Base-by-base conservation (phyloP, 2,888 invertebrate species). In the Myathropa florea region DNA sequence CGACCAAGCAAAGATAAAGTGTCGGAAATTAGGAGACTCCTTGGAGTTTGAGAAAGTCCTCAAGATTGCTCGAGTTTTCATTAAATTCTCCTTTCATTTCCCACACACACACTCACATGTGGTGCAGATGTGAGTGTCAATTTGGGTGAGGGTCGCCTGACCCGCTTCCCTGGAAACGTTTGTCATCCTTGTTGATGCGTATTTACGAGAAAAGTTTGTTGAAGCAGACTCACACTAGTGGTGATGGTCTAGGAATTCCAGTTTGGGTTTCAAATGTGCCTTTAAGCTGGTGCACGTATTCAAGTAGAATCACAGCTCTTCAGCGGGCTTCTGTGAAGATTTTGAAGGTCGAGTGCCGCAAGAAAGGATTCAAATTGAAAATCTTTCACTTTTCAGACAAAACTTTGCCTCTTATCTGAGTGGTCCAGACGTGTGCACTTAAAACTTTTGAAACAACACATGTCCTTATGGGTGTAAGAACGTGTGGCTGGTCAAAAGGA, bases 51-150 rank as follows among this genome's bases (percentile, higher is more conserved):
- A 9, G 60, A 53, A 68, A 76, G 46, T 46, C 46, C 46, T 46
- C 53, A 60, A 76, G 76, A 60, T 75, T 65, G 39, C 59, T 65
- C 46, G n/a, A 77, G 77, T 77, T 70, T 68, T 64, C 64, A 71
- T 78, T 71, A 39, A 71, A 78, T 64, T 78, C 64, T 59, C 63
- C 30, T 12, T 18, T 18, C 46, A 6, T 18, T 53, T 57, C 57
- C 36, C 63, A 61, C 39, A 14, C 39, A n/a, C n/a, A 33, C 39
- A 12, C 36, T 3, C 36, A 3, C 12, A 6, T 14, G 39, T n/a
- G 36, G 14, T 46, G 46, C 39, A 33, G 30, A 70, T 77, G 61
- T 63, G 70, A 14, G 46, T 67, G 60, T 14, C 67, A 12, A 21
- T 53, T 67, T 55, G 67, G 21, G 6, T 9, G 46, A 18, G 7